Evolutionary conservation across 2,113 vertebrate species (phyloP).

Genomic region (Coptodon rendalli): DNA sequence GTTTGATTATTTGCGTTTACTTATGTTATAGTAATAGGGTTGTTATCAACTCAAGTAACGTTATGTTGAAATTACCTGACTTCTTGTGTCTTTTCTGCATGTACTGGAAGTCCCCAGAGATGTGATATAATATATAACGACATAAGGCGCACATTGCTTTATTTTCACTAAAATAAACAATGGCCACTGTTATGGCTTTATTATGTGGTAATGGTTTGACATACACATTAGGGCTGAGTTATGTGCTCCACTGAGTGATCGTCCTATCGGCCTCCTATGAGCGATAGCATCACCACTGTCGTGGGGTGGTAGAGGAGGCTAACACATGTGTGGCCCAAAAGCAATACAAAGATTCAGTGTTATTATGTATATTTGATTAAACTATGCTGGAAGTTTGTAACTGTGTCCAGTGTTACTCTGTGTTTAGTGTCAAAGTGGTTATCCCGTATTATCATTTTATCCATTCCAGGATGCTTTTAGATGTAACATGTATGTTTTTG

Average conservation of each 20-base stretch:
- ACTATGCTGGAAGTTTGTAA: background rate
- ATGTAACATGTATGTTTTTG: background rate
- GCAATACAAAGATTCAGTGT: background rate
- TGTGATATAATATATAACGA: background rate
- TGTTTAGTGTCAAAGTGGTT: background rate
- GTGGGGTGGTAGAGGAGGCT: background rate
- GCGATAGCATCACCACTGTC: background rate
- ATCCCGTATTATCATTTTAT: accelerated
- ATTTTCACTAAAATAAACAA: background rate
- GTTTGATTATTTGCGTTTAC: background rate
- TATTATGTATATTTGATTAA: background rate
- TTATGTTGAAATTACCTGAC: background rate
- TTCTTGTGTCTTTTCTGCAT: background rate
- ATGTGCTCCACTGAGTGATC: background rate
- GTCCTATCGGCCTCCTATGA: background rate
- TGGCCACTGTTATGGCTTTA: background rate
- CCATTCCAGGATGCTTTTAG: background rate
- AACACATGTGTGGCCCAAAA: background rate
- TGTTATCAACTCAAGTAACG: background rate
- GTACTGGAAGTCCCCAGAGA: background rate
- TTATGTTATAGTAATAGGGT: accelerated
- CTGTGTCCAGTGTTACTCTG: background rate
- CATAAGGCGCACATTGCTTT: background rate
- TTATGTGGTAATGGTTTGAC: background rate
- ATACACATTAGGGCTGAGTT: accelerated